phyloP scores from a whole-genome alignment of 2,888 invertebrate genomes.

The Allolobophora icterica region DNA sequence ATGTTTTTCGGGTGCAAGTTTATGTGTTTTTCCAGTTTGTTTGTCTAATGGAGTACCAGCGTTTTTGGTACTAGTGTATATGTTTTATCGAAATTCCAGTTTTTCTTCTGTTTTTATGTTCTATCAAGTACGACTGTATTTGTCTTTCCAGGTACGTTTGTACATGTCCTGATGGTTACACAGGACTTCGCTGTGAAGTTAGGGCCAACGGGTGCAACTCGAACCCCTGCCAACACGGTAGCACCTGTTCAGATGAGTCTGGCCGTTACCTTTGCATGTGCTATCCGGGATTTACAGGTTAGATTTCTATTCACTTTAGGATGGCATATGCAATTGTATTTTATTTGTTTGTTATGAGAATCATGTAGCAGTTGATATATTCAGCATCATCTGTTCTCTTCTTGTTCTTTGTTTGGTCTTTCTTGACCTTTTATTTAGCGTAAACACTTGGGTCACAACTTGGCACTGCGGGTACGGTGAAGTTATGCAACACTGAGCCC shows the following conservation, averaged over 20 bases:
- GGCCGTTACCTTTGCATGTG: not conserved
- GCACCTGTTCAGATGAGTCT: not conserved
- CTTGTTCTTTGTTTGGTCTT: not conserved
- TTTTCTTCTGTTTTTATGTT: not conserved
- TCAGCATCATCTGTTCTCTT: not conserved
- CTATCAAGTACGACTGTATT: not conserved
- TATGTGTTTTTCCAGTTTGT: not conserved
- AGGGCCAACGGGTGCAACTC: slow-evolving; percentile 34
- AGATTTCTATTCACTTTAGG: not conserved
- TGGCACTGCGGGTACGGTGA: not conserved
- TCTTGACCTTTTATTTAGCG: not conserved
- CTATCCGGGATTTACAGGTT: not conserved
- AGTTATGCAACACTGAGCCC: too few relatives aligned
- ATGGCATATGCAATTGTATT: not conserved
- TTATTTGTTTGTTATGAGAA: not conserved
- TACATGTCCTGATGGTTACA: slow-evolving; percentile 37
- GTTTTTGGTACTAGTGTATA: too few relatives aligned
- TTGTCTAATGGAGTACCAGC: not conserved
- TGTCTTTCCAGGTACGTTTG: not conserved
- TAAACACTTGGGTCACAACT: not conserved
- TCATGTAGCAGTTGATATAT: too few relatives aligned
- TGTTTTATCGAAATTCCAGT: not conserved
- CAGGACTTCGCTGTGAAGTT: slow-evolving; percentile 42
- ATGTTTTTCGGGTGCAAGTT: not conserved
- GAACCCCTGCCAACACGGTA: not conserved